These are phyloP conservation scores for Argyrosomus japonicus DNA, from an alignment of 2,113 vertebrate species.

Conservation along the genomic window DNA sequence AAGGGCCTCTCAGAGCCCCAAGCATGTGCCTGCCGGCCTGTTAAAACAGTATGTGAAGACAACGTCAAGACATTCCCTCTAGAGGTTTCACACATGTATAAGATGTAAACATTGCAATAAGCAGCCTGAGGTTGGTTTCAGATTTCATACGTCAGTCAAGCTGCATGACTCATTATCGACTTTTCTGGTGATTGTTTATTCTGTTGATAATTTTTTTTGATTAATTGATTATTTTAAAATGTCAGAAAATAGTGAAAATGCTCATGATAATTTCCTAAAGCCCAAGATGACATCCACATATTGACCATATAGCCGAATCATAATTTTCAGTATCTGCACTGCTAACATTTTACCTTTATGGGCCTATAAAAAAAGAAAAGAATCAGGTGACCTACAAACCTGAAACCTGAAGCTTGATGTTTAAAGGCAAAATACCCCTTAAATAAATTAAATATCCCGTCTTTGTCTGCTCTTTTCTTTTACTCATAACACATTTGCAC, in stretches of 20 bases:
- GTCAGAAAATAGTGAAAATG: neutral
- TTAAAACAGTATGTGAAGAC: neutral
- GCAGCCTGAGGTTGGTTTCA: neutral
- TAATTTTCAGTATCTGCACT: too few species aligned
- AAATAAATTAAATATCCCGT: neutral
- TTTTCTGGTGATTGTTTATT: neutral
- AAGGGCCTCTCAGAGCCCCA: neutral
- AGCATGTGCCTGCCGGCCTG: neutral
- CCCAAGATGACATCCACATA: too few species aligned
- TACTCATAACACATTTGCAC: neutral
- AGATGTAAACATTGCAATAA: slow-evolving; percentile 1
- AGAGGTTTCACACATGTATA: neutral
- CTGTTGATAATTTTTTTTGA: too few species aligned
- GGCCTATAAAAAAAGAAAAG: neutral
- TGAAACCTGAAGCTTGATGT: neutral
- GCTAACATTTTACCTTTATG: neutral
- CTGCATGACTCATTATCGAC: neutral
- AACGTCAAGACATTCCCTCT: neutral
- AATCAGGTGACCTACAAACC: neutral
- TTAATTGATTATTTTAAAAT: neutral
- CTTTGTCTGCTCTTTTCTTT: neutral
- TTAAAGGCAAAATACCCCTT: neutral
- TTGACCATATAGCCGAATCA: too few species aligned
- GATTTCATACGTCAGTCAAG: neutral
- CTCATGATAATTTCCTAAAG: neutral